Base-by-base conservation (phyloP, 2,113 vertebrate genomes). In the Otus sunia region DNA sequence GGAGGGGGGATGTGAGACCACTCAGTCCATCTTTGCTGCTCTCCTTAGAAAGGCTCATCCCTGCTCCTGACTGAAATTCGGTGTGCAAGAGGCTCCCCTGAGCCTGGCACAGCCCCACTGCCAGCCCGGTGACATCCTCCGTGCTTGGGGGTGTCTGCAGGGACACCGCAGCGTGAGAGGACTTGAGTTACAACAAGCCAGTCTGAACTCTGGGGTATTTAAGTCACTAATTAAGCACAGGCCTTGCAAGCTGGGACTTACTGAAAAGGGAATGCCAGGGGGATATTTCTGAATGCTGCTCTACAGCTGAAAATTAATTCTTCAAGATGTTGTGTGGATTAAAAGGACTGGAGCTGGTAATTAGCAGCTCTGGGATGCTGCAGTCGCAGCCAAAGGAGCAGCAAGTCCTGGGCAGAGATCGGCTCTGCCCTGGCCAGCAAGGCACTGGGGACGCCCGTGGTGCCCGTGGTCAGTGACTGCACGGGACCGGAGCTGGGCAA, bases 291-390 rank as follows among this genome's bases (percentile, higher is more conserved):
- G 84, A 90, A 67, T 36, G 60, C 67, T n/a, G 41, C 50, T 87
- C 55, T 74, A 75, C 53, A 73, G 82, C 37, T 77, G 69, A n/a
- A 87, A 93, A 82, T 88, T 95, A 96, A 82, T 88, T 95, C 62
- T 69, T 72, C 1, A 29, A 77, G 93, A 50, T 86, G 81, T 43
- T 72, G 68, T 5, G 3, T 69, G 90, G 76, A 90, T 89, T 86
- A 85, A 86, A 95, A 93, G 64, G 82, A 45, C 87, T 47, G 75
- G 78, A 80, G 78, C 52, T 76, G 72, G 71, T 80, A 80, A 92
- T 94, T 80, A 94, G 91, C 73, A 94, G 75, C 88, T 77, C 53
- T 75, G 89, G 86, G 94, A 75, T 55, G 3, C 41, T 18, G 41
- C 62, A 27, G 47, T 25, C 11, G 3, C 74, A 77, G 43, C 47